Base-by-base conservation (phyloP, 2,888 invertebrate species). In the Clostera curtula region DNA sequence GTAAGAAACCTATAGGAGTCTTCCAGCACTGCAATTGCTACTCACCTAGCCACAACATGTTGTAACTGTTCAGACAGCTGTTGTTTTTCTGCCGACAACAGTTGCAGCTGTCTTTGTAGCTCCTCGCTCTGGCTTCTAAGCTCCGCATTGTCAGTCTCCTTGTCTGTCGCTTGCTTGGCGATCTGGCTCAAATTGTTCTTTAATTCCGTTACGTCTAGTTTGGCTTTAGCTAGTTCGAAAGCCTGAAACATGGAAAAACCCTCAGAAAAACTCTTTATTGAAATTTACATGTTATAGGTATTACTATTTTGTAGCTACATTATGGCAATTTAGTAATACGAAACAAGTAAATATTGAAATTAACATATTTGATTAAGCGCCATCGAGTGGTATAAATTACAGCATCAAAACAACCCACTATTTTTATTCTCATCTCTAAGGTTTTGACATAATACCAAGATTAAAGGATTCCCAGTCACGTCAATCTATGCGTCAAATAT, bases 151-250 rank as follows among this genome's bases (percentile, higher is more conserved):
- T 72, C 58, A 7, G 56, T 32, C 28, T 70, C 68, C 27, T 51
- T 47, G 45, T 75, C 53, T 24, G 70, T 27, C 59, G 53, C 39
- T 58, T 69, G 59, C 36, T 82, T 85, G 10, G 66, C 74, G 21
- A 87, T 85, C 8, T 87, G 86, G 19, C 86, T 85, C 5, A 88
- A 49, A 36, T 76, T 67, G 39, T 60, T 71, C 32, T 56, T 64
- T 8, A 80, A 54, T 29, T 85, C 84, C 0, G 76, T 76, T 31
- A 79, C 66, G 44, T 87, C 86, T 4, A 88, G 41, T 17, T 71
- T 70, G 1, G 79, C 70, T 54, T 83, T 83, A 15, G 85, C 83
- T 31, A 82, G 52, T 40, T 87, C 84, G 43, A 87, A 74, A 27
- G 80, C 83, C 85, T 85, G 36, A 2, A 36, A 36, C 3, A 18